Conservation (phyloP, 1,140 invertebrate genomes). For the Eumaeus atala region DNA sequence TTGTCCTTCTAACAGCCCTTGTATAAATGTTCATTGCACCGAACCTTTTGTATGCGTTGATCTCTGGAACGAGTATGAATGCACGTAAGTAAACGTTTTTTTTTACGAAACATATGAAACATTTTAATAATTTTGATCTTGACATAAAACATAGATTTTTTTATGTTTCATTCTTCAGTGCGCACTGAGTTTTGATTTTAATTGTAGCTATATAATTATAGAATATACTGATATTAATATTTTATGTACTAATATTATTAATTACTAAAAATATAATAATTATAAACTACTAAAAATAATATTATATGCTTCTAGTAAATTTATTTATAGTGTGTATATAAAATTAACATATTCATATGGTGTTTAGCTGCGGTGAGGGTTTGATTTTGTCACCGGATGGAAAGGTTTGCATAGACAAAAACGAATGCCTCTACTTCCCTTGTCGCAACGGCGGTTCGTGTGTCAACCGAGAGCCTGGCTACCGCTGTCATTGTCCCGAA, state of each 20-base stretch:
- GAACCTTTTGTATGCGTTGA: constrained; percentile 97
- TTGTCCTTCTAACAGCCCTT: constrained; percentile 95
- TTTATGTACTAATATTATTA: background rate
- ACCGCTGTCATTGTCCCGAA: constrained; percentile 89
- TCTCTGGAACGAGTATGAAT: constrained; percentile 97
- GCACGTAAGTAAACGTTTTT: constrained; percentile 86
- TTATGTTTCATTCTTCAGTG: constrained; percentile 25
- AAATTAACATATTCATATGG: constrained; percentile 48
- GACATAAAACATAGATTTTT: background rate
- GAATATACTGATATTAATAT: constrained; percentile 12
- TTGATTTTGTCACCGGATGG: constrained; percentile 90
- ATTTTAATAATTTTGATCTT: constrained; percentile 11
- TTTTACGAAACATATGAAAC: background rate
- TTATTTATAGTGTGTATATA: constrained; percentile 30
- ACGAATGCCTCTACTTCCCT: constrained; percentile 94
- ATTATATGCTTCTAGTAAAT: constrained; percentile 17
- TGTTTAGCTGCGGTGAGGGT: constrained; percentile 90
- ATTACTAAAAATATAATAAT: background rate
- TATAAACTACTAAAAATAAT: background rate
- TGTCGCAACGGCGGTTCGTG: constrained; percentile 93
- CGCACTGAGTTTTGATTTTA: constrained; percentile 41
- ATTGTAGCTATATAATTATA: constrained; percentile 18
- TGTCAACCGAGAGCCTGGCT: constrained; percentile 89
- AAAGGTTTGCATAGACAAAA: constrained; percentile 93
- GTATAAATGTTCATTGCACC: constrained; percentile 91